These are phyloP conservation scores for Allygus modestus DNA, from an alignment of 2,888 invertebrate species.

Conservation along the genomic window DNA sequence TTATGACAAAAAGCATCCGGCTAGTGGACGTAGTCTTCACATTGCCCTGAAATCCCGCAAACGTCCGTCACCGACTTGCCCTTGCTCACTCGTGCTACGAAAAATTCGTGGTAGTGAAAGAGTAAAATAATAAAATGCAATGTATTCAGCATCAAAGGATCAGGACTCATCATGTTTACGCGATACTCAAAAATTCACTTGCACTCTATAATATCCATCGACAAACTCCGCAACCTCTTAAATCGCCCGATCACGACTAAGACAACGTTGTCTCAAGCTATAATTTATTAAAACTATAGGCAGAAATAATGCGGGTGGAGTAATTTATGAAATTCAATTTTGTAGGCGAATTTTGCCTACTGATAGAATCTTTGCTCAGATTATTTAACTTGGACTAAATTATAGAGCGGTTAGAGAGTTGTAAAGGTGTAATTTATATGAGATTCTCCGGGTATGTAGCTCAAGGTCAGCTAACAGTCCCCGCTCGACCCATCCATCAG, in stretches of 20 bases:
- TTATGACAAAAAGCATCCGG: background rate
- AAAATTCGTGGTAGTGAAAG: no score
- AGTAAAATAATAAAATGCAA: no score
- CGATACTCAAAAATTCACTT: no score
- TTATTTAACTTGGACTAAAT: background rate
- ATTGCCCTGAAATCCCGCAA: background rate
- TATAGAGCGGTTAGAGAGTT: background rate
- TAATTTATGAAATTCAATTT: background rate
- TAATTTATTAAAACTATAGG: background rate
- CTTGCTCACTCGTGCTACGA: no score
- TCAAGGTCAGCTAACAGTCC: slow-evolving; percentile 6
- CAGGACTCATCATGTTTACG: no score
- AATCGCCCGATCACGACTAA: background rate
- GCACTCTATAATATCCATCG: no score
- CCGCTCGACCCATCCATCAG: background rate
- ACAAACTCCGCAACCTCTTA: background rate
- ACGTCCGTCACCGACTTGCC: background rate
- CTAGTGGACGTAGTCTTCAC: background rate
- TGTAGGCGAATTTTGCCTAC: background rate
- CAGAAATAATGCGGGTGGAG: background rate
- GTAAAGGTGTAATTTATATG: background rate
- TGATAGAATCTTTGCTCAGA: background rate
- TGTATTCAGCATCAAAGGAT: no score
- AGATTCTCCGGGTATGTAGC: background rate
- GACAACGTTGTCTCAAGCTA: background rate